Evolutionary conservation across 1,140 invertebrate genomes (phyloP), one percentile per base, ranked within the genome.

Genomic region (Drosophila arawakana): DNA sequence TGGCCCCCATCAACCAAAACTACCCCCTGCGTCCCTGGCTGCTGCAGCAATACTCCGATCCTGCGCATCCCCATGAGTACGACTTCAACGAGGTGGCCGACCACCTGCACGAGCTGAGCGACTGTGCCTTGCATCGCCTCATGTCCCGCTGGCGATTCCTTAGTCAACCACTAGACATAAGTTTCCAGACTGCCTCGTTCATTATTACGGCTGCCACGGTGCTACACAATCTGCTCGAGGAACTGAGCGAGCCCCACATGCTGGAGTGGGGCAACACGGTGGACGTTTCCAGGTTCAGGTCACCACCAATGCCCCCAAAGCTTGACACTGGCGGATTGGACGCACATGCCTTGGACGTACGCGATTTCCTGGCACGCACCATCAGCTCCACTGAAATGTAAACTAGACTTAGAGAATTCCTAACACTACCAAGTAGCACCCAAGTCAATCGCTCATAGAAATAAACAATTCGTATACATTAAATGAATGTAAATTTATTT

Each of bases 131-230:
- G 15, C 80, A 85, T 46, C 74, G 90, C 5, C 58, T 91, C 0
- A 85, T 91, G 77, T 83, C 85, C 0, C 90, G 90, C 8, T 91
- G 90, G 90, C 72, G 70, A n/a, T 88, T 91, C 11, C 73, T 91
- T 6, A 76, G 63, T 9, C 76, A 84, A 11, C 84, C 84, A 0
- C 55, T 89, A 1, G 85, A 90, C 59, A 90, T 90, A 0, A 84
- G 84, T 7, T 84, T 81, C 13, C 74, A 84, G 39, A 89, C 84
- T 0, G 85, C 84, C 0, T 80, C 85, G n/a, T 83, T 71, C 34
- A 84, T 89, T 2, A 89, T 89, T 9, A 84, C 72, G 3, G 90
- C 90, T 1, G 88, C 90, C 18, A 83, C 82, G 3, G 75, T 82
- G 2, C 50, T 91, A 15, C 90, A 91, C 50, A 91, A 91, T 61